Percentiles rank a stretch among this genome's conserved stretches.
phyloP scores from a whole-genome alignment of 2,113 vertebrate genomes.

The Ceuthmochares aereus region DNA sequence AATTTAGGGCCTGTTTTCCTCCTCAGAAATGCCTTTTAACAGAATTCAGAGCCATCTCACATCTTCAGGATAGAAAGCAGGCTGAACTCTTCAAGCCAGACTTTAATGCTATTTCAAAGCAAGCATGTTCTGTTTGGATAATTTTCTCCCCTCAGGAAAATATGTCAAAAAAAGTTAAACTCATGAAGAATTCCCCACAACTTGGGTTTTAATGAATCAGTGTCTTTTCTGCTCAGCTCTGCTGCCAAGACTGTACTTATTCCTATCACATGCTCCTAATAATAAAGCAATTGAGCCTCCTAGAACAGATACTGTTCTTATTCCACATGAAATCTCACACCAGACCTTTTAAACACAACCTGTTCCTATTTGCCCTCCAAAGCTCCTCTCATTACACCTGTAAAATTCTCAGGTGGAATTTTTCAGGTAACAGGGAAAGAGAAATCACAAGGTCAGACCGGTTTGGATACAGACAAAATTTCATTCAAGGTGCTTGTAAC shows the following conservation, averaged over 20 bases:
- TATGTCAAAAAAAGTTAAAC: background rate
- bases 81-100: background rate
- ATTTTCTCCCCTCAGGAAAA: background rate
- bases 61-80: background rate
- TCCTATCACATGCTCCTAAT: background rate
- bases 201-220: background rate
- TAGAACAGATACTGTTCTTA: background rate
- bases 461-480: background rate
- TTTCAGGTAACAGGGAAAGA: rapidly evolving
- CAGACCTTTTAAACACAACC: background rate
- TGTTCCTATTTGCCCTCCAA: background rate
- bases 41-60: background rate
- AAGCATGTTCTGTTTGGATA: background rate
- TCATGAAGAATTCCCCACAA: background rate
- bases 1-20: background rate
- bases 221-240: background rate
- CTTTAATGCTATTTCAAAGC: background rate
- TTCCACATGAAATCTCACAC: background rate
- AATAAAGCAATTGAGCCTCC: background rate
- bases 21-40: background rate
- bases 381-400: background rate
- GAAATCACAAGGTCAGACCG: background rate
- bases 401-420: background rate
- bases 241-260: background rate
- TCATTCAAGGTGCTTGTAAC: too few relatives aligned